Base-by-base conservation (phyloP, 1,140 invertebrate species). In the Brachionus koreanus region DNA sequence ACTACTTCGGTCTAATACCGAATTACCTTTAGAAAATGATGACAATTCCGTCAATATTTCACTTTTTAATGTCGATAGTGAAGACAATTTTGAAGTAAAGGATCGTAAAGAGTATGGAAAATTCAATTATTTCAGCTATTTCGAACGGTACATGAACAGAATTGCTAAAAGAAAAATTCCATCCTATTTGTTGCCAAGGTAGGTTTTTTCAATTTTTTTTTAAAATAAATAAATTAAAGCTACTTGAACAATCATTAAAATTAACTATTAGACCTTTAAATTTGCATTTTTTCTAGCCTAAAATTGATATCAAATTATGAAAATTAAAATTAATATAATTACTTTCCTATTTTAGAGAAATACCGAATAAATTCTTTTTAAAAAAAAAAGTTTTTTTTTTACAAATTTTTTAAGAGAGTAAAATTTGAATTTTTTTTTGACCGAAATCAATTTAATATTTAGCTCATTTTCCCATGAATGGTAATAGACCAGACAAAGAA, bases 41-140 rank as follows among this genome's bases (percentile, higher is more conserved):
- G 16, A 46, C 13, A 43, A 74, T 10, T 74, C 37, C 5, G 25
- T 46, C 13, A 74, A 74, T 74, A 46, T 74, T 2, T 74, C 69
- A 12, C 39, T 74, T 19, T 49, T 74, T 25, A 25, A 46, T 46
- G 5, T 74, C 19, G 69, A 74, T 4, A 74, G 69, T 46, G 39
- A 33, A 16, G 9, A 43, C 10, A 25, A 43, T 10, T 46, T 43
- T 46, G 42, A 74, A 2, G 25, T 25, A 3, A 46, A 25, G n/a
- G 39, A 74, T 25, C 69, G 69, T 25, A 74, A 74, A 74, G 69
- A 74, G 23, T 49, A 74, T 46, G 69, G 69, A 46, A 74, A 46
- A 74, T 74, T 74, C 43, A 46, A 43, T 25, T 74, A 74, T 74
- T 74, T 74, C 25, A 74, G 69, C 25, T 74, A 46, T 74, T 74